phyloP scores from a whole-genome alignment of 2,113 vertebrate genomes.

The Procavia capensis region DNA sequence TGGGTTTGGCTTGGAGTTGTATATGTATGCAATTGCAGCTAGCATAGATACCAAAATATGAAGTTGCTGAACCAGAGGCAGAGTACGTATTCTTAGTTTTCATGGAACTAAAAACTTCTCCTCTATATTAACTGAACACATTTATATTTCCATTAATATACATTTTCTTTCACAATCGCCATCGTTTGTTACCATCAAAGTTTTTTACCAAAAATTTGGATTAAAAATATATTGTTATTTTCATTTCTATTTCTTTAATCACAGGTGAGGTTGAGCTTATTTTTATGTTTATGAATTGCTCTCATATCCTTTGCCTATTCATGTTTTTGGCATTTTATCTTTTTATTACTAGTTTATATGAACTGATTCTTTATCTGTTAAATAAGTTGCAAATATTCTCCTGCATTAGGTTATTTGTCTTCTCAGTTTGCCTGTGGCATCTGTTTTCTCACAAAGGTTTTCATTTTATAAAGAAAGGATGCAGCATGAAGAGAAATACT shows the following conservation, averaged over 20 bases:
- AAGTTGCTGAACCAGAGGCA: not conserved
- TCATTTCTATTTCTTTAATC: not conserved
- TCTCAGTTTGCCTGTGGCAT: constrained; percentile 8
- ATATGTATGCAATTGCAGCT: not conserved
- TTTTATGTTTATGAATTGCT: not conserved
- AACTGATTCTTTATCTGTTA: not conserved
- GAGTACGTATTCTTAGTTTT: not conserved
- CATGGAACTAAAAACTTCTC: not conserved
- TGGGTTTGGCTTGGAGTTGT: no score
- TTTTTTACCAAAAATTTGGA: constrained; percentile 5
- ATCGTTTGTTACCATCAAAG: not conserved
- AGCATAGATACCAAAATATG: not conserved
- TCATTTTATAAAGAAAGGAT: not conserved
- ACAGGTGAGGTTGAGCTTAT: not conserved
- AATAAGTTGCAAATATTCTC: not conserved
- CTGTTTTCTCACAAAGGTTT: constrained; percentile 4
- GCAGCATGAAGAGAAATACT: not conserved
- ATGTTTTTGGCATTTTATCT: not conserved
- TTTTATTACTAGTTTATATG: not conserved
- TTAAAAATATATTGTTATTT: constrained; percentile 1
- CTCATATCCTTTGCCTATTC: not conserved
- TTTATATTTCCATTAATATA: not conserved
- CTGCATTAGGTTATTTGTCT: not conserved
- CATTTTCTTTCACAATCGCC: not conserved
- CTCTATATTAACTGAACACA: not conserved